Conservation (phyloP, 1,140 invertebrate genomes). For the Oncopodura yosiiana region DNA sequence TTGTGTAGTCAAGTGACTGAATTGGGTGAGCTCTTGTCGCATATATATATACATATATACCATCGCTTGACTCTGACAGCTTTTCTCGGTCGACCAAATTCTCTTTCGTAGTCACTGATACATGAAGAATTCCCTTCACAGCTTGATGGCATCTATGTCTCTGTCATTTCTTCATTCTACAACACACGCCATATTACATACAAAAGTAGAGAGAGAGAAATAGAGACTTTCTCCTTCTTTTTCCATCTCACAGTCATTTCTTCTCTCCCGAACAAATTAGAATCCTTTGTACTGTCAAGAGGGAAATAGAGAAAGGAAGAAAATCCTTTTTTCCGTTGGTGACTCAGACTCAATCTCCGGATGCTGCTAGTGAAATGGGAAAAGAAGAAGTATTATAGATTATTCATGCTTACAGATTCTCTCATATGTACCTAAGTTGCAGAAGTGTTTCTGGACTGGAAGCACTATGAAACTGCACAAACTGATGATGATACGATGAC, state of each 20-base stretch:
- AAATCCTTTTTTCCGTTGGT: constrained; percentile 4
- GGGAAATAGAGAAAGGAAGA: background rate
- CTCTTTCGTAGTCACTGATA: constrained; percentile 23
- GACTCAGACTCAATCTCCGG: constrained; percentile 1
- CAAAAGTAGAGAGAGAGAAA: too few species aligned
- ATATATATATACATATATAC: too few species aligned
- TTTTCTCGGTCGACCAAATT: constrained; percentile 28
- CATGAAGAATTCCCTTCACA: constrained; percentile 31
- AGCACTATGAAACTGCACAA: too few species aligned
- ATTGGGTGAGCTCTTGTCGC: too few species aligned
- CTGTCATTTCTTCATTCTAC: too few species aligned
- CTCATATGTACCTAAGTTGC: too few species aligned
- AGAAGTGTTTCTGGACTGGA: too few species aligned
- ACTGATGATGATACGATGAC: too few species aligned
- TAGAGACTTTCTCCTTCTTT: constrained; percentile 14
- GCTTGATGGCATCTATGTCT: constrained; percentile 17
- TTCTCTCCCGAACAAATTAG: constrained; percentile 10
- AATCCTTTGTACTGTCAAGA: constrained; percentile 18
- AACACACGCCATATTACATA: too few species aligned
- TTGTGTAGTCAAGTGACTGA: too few species aligned
- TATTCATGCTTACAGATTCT: too few species aligned
- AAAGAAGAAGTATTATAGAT: too few species aligned
- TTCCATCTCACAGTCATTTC: background rate
- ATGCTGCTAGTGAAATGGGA: background rate
- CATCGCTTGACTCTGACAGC: constrained; percentile 31